A percentile compares a stretch with the other conserved stretches of the same genome.
Evolutionary conservation across 2,113 vertebrate species (phyloP).

Genomic region (Falcunculus frontatus): DNA sequence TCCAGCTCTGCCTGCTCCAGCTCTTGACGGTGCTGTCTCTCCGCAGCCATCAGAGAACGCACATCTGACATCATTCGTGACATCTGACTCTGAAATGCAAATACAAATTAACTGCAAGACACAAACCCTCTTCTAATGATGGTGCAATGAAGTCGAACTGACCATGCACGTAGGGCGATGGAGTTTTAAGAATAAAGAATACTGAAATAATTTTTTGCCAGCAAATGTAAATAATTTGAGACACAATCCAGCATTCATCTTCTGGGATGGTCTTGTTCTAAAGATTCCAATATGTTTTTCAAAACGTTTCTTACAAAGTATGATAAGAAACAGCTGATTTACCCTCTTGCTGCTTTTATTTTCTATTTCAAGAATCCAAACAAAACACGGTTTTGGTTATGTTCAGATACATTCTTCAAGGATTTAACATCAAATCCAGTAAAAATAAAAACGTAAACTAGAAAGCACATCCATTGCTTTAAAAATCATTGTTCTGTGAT

Average conservation of each 20-base stretch:
- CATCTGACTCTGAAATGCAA: slow-evolving; percentile 78
- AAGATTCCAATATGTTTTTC: neutral
- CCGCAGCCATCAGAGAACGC: slow-evolving; percentile 76
- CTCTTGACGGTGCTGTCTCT: slow-evolving; percentile 82
- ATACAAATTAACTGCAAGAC: neutral
- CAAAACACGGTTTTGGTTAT: neutral
- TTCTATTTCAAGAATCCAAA: neutral
- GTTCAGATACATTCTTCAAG: neutral
- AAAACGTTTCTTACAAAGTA: neutral
- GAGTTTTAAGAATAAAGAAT: neutral
- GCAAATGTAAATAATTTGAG: neutral
- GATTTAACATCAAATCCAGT: neutral
- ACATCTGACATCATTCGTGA: slow-evolving; percentile 83
- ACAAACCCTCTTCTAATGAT: neutral
- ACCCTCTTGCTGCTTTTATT: neutral
- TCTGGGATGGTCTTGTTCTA: neutral
- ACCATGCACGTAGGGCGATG: rapidly evolving
- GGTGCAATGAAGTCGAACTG: neutral
- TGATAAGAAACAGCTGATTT: neutral
- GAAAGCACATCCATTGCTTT: neutral
- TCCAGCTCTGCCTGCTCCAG: slow-evolving; percentile 84
- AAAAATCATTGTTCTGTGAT: neutral
- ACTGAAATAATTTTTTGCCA: neutral
- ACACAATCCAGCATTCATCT: neutral
- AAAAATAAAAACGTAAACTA: neutral